Percentiles rank a stretch among this genome's conserved stretches.
Evolutionary conservation across 2,113 vertebrate species (phyloP).

Genomic region (Mola mola): DNA sequence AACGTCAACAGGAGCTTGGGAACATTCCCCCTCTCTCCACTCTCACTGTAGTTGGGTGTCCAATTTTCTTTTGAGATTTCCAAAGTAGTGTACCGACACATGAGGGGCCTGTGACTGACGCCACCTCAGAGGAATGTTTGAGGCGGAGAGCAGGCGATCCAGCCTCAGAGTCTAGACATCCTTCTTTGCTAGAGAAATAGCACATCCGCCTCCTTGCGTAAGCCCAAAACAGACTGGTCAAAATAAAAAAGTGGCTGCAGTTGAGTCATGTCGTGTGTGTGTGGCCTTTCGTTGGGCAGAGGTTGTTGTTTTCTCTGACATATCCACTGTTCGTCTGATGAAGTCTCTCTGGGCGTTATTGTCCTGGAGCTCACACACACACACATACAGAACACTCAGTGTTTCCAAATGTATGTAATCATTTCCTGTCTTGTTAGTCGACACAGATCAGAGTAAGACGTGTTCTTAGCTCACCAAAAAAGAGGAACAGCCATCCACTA

Average conservation of each 20-base stretch:
- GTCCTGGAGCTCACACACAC: neutral
- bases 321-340: neutral
- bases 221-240: neutral
- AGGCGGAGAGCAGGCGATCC: conserved; percentile 25
- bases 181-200: conserved; percentile 1
- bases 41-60: conserved; percentile 20
- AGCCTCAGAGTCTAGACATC: conserved; percentile 21
- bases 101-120: conserved; percentile 46
- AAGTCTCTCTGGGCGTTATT: conserved; percentile 5
- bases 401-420: conserved; percentile 42
- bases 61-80: conserved; percentile 25
- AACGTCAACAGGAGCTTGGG: conserved; percentile 9
- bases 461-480: conserved; percentile 30
- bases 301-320: conserved; percentile 18
- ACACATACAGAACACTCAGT: conserved; percentile 10
- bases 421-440: neutral
- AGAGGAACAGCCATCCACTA: conserved; percentile 16
- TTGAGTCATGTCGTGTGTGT: no score
- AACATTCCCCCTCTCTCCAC: conserved; percentile 17
- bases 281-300: conserved; percentile 1
- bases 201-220: neutral
- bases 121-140: conserved; percentile 53
- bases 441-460: conserved; percentile 2
- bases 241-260: neutral
- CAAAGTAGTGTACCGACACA: conserved; percentile 21